Base-by-base conservation (phyloP, 2,888 invertebrate genomes). In the Harpalus rufipes region DNA sequence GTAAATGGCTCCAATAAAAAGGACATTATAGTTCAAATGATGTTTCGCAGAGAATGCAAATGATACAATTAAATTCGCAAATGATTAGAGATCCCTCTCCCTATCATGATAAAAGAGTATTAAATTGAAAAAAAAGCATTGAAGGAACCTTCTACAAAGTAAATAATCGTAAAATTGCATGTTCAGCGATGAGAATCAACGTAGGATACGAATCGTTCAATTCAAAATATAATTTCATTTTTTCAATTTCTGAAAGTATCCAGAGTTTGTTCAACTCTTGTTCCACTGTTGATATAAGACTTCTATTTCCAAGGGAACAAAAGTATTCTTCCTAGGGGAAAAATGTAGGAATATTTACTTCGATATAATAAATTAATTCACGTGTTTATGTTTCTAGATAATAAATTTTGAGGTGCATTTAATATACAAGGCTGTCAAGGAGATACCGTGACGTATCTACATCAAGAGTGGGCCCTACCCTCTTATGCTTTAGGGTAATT, bases 401-500 rank as follows among this genome's bases (percentile, higher is more conserved):
- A 74, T 74, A 74, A 74, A 74, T 74, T 51, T 44, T 12, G 8
- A 44, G 44, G 10, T 41, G 72, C 72, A 16, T 74, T 74, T 74
- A 74, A 74, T 74, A 74, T 74, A 74, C 41, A 18, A 74, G n/a
- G 61, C 25, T 18, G 16, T 72, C 41, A 44, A 18, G 16, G 41
- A 68, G 72, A 74, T 74, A 39, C 41, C 82, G 74, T 82, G 74
- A 56, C 74, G 59, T 82, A 82, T 82, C 82, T 82, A 82, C 82
- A 82, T 82, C 82, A 74, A 81, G 51, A 65, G 68, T 81, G 65
- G 56, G 79, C 14, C 61, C 61, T 74, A 58, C 82, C 82, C 63
- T 82, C 58, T 56, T 74, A 72, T 72, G 58, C 21, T 82, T 82
- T 74, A 82, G 82, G 82, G 82, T 82, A 82, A 82, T 82, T 82